These are phyloP conservation scores for Holocentrus rufus DNA, from an alignment of 2,797 vertebrate genomes.

Conservation along the genomic window DNA sequence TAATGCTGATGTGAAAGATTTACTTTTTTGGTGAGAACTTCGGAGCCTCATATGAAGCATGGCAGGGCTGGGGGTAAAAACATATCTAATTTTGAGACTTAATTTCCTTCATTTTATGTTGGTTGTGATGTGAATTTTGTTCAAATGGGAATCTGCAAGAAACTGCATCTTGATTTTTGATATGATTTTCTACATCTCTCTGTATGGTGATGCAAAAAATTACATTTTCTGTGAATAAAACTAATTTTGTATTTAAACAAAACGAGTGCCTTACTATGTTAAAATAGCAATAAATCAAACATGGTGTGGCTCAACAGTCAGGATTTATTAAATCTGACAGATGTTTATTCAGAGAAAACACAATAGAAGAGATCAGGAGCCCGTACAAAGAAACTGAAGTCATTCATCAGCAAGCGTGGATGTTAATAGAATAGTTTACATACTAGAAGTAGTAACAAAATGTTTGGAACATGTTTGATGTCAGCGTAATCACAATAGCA, in stretches of 20 bases:
- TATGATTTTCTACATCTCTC: constrained; percentile 71
- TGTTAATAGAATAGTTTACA: background rate
- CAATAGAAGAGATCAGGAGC: constrained; percentile 23
- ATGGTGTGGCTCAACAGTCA: constrained; percentile 18
- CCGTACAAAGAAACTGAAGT: constrained; percentile 22
- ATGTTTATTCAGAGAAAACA: constrained; percentile 28
- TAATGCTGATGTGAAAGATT: constrained; percentile 4
- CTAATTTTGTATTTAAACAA: constrained; percentile 66
- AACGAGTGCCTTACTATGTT: too few relatives aligned
- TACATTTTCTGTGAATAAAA: constrained; percentile 71
- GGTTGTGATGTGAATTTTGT: background rate
- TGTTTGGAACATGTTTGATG: constrained; percentile 5
- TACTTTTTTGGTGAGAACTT: background rate
- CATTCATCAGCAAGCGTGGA: background rate
- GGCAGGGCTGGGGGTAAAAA: background rate
- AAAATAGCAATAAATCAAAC: background rate
- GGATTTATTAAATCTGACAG: constrained; percentile 69
- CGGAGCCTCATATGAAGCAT: constrained; percentile 6
- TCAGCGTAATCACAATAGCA: constrained; percentile 15
- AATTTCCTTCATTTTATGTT: constrained; percentile 25
- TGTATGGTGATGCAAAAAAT: constrained; percentile 38
- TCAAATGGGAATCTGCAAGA: background rate
- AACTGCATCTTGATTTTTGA: constrained; percentile 45
- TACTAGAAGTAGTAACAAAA: constrained; percentile 43
- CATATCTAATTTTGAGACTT: background rate